phyloP scores from a whole-genome alignment of 2,888 invertebrate genomes.

The Trichopria drosophilae region DNA sequence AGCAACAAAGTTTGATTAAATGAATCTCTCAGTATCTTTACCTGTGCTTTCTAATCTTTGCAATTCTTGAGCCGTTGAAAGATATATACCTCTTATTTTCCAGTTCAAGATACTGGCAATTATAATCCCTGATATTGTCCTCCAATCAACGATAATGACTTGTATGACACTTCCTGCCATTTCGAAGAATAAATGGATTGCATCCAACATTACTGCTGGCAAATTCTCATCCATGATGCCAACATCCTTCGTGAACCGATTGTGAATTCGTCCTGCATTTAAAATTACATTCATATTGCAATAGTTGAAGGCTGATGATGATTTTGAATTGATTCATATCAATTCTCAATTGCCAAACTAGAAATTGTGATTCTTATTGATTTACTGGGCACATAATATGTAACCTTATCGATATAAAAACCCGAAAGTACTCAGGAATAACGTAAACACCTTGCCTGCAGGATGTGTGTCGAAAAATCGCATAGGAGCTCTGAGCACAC shows the following conservation, averaged over 20 bases:
- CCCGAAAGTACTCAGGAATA: too few species aligned
- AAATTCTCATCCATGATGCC: slow-evolving; percentile 75
- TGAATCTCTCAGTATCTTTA: slow-evolving; percentile 44
- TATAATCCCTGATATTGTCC: slow-evolving; percentile 67
- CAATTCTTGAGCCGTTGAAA: slow-evolving; percentile 72
- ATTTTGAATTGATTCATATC: too few species aligned
- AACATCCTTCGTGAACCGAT: slow-evolving; percentile 82
- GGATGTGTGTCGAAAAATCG: slow-evolving; percentile 83
- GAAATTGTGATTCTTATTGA: slow-evolving; percentile 5
- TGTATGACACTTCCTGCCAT: slow-evolving; percentile 72
- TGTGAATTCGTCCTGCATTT: slow-evolving; percentile 71
- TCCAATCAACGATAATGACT: slow-evolving; percentile 72
- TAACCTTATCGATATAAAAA: too few species aligned
- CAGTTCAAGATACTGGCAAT: slow-evolving; percentile 68
- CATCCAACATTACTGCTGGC: slow-evolving; percentile 67
- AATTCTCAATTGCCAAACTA: slow-evolving; percentile 2
- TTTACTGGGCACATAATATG: too few species aligned
- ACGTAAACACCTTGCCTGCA: too few species aligned
- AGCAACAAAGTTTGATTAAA: background rate
- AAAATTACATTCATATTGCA: background rate
- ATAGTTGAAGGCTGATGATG: too few species aligned
- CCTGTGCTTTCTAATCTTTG: slow-evolving; percentile 66
- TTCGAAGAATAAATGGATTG: slow-evolving; percentile 69
- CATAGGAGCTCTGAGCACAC: slow-evolving; percentile 74
- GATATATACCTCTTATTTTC: slow-evolving; percentile 67